Conservation (phyloP, 2,888 invertebrate genomes). For the Melanophora roralis region DNA sequence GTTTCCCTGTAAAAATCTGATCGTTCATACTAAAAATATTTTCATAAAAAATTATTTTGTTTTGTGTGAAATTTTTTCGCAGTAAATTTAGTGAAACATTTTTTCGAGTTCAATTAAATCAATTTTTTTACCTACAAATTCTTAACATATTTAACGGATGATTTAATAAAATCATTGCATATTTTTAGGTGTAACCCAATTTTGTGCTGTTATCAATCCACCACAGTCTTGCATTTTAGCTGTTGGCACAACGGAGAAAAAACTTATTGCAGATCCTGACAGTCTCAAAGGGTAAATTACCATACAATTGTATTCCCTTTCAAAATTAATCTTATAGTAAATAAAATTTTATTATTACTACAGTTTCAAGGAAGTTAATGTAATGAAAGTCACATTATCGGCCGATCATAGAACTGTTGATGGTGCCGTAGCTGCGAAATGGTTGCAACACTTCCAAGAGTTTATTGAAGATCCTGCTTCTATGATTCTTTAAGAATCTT, state of each 20-base stretch:
- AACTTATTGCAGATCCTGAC: constrained; percentile 85
- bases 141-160: too few relatives aligned
- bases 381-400: constrained; percentile 94
- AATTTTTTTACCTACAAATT: too few relatives aligned
- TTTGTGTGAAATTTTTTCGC: too few relatives aligned
- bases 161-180: not conserved
- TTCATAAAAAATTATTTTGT: too few relatives aligned
- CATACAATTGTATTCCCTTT: not conserved
- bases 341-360: constrained; percentile 38
- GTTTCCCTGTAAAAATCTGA: too few relatives aligned
- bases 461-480: constrained; percentile 94
- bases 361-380: constrained; percentile 85
- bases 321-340: too few relatives aligned
- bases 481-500: constrained; percentile 88
- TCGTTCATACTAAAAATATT: too few relatives aligned
- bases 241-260: constrained; percentile 87
- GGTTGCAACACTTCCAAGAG: constrained; percentile 93
- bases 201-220: constrained; percentile 96
- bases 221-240: constrained; percentile 97
- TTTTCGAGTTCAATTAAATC: too few relatives aligned
- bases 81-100: too few relatives aligned
- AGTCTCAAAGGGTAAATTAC: constrained; percentile 84
- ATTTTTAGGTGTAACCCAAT: constrained; percentile 85
- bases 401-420: constrained; percentile 98
- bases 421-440: constrained; percentile 98